A percentile compares a stretch with the other conserved stretches of the same genome.
Evolutionary conservation across 2,113 vertebrate species (phyloP).

Genomic region (Syngnathoides biaculeatus): DNA sequence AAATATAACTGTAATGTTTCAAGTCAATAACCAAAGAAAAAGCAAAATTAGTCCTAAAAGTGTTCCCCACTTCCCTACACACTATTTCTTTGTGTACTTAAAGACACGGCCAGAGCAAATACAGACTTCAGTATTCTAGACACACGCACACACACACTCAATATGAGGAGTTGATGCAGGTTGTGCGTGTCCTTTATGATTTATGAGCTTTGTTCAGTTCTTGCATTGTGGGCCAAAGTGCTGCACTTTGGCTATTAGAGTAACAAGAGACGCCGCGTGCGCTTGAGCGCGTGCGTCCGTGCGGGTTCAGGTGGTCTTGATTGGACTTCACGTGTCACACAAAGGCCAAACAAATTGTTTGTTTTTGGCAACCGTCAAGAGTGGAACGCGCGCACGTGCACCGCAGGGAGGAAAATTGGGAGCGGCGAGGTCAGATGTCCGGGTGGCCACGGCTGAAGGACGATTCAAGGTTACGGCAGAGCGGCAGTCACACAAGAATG

Average conservation of each 20-base stretch:
- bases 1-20: too few species aligned
- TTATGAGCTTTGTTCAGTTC: slow-evolving; percentile 60
- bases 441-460: slow-evolving; percentile 58
- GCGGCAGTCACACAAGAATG: too few species aligned
- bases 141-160: slow-evolving; percentile 42
- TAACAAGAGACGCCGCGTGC: too few species aligned
- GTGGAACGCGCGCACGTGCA: neutral
- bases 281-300: neutral
- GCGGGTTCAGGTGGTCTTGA: neutral
- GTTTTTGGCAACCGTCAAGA: neutral
- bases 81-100: neutral
- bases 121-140: neutral
- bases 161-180: slow-evolving; percentile 56
- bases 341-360: slow-evolving; percentile 7
- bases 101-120: neutral
- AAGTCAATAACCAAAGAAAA: too few species aligned
- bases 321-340: neutral
- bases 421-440: slow-evolving; percentile 48
- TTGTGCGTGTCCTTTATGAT: slow-evolving; percentile 63
- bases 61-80: too few species aligned
- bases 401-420: slow-evolving; percentile 16
- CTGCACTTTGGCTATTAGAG: slow-evolving; percentile 4
- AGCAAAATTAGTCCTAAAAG: too few species aligned
- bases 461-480: neutral
- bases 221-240: slow-evolving; percentile 62